Base-by-base conservation (phyloP, 92 coral and sea anemone species). In the Zoanthus solanderi region DNA sequence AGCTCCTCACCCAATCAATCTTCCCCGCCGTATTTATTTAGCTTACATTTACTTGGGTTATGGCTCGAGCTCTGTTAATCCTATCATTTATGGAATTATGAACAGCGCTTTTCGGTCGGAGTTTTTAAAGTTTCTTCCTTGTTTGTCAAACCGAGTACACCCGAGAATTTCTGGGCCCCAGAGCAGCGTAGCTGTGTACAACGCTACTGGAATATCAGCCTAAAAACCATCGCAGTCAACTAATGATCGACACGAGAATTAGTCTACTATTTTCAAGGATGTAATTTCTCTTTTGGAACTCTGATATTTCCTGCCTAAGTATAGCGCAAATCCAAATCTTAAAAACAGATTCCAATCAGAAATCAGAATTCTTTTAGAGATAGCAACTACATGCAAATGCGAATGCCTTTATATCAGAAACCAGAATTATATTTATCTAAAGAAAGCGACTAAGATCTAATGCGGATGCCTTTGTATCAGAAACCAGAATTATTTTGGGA, bases 81-180 rank as follows among this genome's bases (percentile, higher is more conserved):
- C 98, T 4, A 45, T 96, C 23, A 92, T 96, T 42, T 96, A 96
- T 63, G 96, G 97, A 13, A 93, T 96, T 84, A 89, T 96, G 75
- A 93, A 93, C 83, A 86, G 92, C 18, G 86, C 94, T 13, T 95
- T 95, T 67, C 84, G 96, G 44, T 78, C 54, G 13, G 98, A 93
- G 84, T 95, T 95, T 42, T 23, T 89, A 28, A 76, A 78, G 75
- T 87, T 91, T 28, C 9, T 79, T 44, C 74, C 84, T 17, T 79
- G 84, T 63, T 10, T 66, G 42, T 42, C 84, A 79, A 42, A 68
- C n/a, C 84, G 84, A 9, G 74, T 79, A 44, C 84, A 63, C 44
- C 84, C 84, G 12, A 65, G 73, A 23, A 29, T 1, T 10, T 13
- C 30, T 28, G 56, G 11, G 17, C 54, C 32, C 11, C 73, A 65